Conservation (phyloP, 2,888 invertebrate species). For the Subacronicta megacephala region DNA sequence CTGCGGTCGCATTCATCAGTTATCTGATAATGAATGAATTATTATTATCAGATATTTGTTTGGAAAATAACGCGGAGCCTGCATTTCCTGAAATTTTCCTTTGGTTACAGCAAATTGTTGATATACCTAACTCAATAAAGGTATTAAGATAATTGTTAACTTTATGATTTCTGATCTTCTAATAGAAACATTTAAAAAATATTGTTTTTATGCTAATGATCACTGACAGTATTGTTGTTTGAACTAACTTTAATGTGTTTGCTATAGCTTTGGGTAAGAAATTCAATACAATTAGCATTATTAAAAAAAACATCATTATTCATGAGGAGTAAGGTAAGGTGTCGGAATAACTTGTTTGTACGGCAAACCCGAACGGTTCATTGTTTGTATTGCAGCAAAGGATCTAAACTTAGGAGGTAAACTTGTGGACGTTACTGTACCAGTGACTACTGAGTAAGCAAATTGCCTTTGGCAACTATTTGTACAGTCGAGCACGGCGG, state of each 20-base stretch:
- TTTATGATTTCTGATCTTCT: too few relatives aligned
- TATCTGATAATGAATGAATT: constrained; percentile 47
- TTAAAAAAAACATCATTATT: too few relatives aligned
- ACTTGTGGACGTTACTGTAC: neutral
- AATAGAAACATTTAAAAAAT: too few relatives aligned
- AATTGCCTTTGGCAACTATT: constrained; percentile 37
- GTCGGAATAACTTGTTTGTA: neutral
- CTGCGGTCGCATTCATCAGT: constrained; percentile 33
- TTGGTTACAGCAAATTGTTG: constrained; percentile 6
- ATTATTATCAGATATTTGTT: constrained; percentile 53
- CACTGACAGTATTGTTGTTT: too few relatives aligned
- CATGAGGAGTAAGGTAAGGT: too few relatives aligned
- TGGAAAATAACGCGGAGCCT: constrained; percentile 46
- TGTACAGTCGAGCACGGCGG: constrained; percentile 21
- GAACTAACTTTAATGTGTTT: too few relatives aligned
- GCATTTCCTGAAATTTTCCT: constrained; percentile 34
- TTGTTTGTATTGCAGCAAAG: neutral
- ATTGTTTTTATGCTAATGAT: too few relatives aligned
- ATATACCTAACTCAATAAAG: neutral
- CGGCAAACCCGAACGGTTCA: neutral
- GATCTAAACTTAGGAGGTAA: constrained; percentile 8
- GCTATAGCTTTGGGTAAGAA: too few relatives aligned
- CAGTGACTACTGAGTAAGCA: constrained; percentile 1
- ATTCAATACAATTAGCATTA: too few relatives aligned
- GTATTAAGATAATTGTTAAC: neutral